Base-by-base conservation (phyloP, 2,113 vertebrate genomes). In the Leucopternis melanops region DNA sequence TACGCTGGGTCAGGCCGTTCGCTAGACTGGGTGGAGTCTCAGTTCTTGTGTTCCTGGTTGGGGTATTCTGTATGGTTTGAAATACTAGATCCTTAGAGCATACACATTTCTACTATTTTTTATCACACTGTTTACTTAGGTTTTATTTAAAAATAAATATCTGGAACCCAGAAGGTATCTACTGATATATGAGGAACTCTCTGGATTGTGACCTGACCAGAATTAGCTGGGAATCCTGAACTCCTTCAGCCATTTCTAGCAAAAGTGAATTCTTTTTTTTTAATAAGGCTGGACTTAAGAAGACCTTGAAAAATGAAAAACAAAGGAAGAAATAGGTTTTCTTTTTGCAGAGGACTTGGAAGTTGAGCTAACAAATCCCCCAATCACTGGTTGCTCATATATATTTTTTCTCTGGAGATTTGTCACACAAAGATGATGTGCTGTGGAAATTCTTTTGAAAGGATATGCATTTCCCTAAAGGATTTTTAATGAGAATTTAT, bases 401-500 rank as follows among this genome's bases (percentile, higher is more conserved):
- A 11, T 45, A 34, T 29, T 58, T 93, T 91, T 95, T 58, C 86
- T 91, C 96, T 92, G 34, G 88, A 96, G 90, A 95, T 81, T 25
- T 93, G 65, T 81, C 92, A 88, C 70, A 80, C 5, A 58, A 71
- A 92, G 54, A 92, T 82, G 88, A 96, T 91, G 77, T 87, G 83
- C 72, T 75, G 36, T 75, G 65, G 72, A 96, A 96, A 81, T 81
- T 92, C 55, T 94, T 94, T 84, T 90, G 92, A 96, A 94, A 95
- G 88, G 86, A 83, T 83, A 90, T 79, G 61, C 19, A 81, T 92
- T 93, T 95, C 95, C 95, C 96, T 81, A 32, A 94, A 94, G 96
- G 73, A 44, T 81, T 95, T 91, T 81, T 96, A 95, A 96, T 94
- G 88, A 96, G 83, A 96, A 94, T 75, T 96, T 95, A 96, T 90